Evolutionary conservation across 2,113 vertebrate species (phyloP).

Genomic region (Mixornis gularis): DNA sequence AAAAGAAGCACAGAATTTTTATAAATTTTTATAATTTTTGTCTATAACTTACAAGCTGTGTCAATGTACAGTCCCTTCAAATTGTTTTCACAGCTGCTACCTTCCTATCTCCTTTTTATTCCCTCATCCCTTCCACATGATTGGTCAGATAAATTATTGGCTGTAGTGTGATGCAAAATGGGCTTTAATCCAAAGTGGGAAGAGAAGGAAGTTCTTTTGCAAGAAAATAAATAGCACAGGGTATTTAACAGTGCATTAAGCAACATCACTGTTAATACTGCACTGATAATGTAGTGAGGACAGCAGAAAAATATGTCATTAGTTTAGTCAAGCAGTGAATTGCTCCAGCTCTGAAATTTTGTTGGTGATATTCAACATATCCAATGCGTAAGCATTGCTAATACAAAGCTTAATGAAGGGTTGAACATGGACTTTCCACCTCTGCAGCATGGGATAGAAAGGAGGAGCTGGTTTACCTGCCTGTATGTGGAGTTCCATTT

Average conservation of each 20-base stretch:
- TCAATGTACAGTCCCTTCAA: background rate
- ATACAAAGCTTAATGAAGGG: background rate
- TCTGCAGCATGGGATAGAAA: background rate
- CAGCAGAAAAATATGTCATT: background rate
- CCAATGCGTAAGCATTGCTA: background rate
- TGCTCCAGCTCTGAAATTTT: background rate
- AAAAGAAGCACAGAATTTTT: background rate
- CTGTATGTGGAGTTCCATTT: background rate
- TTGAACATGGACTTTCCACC: background rate
- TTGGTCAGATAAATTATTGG: background rate
- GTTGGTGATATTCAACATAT: background rate
- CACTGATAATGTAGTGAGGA: background rate
- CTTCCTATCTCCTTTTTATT: background rate
- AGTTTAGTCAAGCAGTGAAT: background rate
- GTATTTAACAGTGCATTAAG: slow-evolving; percentile 27
- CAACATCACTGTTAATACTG: background rate
- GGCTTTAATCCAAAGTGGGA: background rate
- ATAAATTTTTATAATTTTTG: background rate
- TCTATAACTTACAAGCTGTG: background rate
- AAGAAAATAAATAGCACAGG: slow-evolving; percentile 5
- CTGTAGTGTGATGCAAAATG: background rate
- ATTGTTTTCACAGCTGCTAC: background rate
- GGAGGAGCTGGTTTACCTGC: background rate
- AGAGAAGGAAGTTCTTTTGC: background rate
- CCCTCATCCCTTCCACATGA: background rate